phyloP scores from a whole-genome alignment of 2,797 vertebrate genomes.

The Phalloptychus januarius region DNA sequence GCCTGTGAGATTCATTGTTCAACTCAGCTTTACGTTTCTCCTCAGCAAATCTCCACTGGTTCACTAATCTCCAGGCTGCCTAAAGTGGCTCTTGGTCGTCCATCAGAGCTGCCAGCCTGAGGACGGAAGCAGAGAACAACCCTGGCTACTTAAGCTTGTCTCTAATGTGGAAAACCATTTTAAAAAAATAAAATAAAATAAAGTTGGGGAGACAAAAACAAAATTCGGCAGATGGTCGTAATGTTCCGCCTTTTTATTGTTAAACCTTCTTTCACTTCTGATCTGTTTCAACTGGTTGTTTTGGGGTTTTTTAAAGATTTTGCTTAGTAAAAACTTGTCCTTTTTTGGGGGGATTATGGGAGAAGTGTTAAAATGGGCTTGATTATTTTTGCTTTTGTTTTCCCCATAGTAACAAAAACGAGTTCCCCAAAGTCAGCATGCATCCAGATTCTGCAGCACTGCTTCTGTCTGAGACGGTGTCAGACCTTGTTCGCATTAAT shows the following conservation, averaged over 20 bases:
- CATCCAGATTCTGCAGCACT: not conserved
- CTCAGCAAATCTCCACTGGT: slow-evolving; percentile 57
- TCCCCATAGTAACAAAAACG: not conserved
- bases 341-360: not conserved
- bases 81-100: slow-evolving; percentile 40
- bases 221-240: not conserved
- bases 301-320: not conserved
- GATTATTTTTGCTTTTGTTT: not conserved
- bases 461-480: slow-evolving; percentile 2
- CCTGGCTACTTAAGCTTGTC: not conserved
- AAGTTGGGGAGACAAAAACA: not conserved
- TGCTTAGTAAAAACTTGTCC: not conserved
- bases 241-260: not conserved
- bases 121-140: not conserved
- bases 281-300: not conserved
- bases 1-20: slow-evolving; percentile 70
- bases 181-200: not conserved
- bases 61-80: slow-evolving; percentile 63
- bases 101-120: slow-evolving; percentile 21
- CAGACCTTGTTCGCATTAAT: not conserved
- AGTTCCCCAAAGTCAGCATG: not conserved
- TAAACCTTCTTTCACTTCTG: not conserved
- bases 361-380: not conserved
- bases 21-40: slow-evolving; percentile 68
- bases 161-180: slow-evolving; percentile 1